Conservation (phyloP, 2,888 invertebrate species). For the Scaptomyza polygonia region DNA sequence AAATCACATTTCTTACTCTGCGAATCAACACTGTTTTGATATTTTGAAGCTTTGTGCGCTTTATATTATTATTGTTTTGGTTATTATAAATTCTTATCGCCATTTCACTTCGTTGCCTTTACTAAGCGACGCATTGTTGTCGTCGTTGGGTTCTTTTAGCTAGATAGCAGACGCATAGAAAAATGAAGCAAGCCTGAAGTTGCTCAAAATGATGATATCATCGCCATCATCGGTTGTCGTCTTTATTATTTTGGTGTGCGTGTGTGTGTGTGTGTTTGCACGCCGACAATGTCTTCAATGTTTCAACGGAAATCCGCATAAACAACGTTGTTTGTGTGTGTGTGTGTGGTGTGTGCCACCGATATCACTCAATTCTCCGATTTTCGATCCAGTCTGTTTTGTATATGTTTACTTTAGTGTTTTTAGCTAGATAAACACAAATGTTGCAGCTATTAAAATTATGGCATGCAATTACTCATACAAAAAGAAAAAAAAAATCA, state of each 20-base stretch:
- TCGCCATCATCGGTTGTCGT: slow-evolving; percentile 46
- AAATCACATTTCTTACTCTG: too few relatives aligned
- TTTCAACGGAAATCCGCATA: slow-evolving; percentile 80
- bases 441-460: slow-evolving; percentile 53
- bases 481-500: slow-evolving; percentile 18
- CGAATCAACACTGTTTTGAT: slow-evolving; percentile 17
- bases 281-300: slow-evolving; percentile 48
- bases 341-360: slow-evolving; percentile 1
- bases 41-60: slow-evolving; percentile 27
- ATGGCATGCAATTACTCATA: slow-evolving; percentile 62
- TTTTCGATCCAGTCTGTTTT: slow-evolving; percentile 6
- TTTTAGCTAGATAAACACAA: slow-evolving; percentile 73
- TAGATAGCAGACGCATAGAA: slow-evolving; percentile 68
- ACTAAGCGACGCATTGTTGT: slow-evolving; percentile 45
- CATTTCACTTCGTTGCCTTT: slow-evolving; percentile 42
- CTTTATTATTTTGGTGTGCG: slow-evolving; percentile 18
- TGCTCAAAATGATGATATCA: slow-evolving; percentile 74
- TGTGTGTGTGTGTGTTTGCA: slow-evolving; percentile 40
- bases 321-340: slow-evolving; percentile 67
- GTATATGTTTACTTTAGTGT: slow-evolving; percentile 67
- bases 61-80: slow-evolving; percentile 19
- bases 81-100: slow-evolving; percentile 52
- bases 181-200: slow-evolving; percentile 43
- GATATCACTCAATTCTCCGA: not conserved
- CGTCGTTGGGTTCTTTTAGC: slow-evolving; percentile 30